Base-by-base conservation (phyloP, 2,113 vertebrate species). In the Xenopus laevis region DNA sequence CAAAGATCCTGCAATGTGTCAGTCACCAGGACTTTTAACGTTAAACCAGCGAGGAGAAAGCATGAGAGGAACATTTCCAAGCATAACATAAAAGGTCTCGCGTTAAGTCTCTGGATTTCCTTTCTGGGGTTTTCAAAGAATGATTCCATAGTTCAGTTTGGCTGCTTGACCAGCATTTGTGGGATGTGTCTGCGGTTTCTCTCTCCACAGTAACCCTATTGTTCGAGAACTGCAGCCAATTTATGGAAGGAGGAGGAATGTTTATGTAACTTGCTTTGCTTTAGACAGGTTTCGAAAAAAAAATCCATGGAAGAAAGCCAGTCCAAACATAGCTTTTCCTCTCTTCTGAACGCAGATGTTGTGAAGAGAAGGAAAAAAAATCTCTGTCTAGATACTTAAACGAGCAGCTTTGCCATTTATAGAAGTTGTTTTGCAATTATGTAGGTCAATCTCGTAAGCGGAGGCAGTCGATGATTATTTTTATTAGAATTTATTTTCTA, bases 331-430 rank as follows among this genome's bases (percentile, higher is more conserved):
- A 84, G 85, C 83, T 91, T 90, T 89, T 91, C 90, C 89, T 91
- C 87, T 88, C 91, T 89, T 91, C 89, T 91, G 89, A 89, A 90
- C 88, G 89, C 89, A 92, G 90, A 91, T 91, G 90, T 88, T 88
- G 89, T 82, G 59, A 77, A 40, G 7, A 77, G 82, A 85, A 83
- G 84, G 72, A 79, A 82, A 75, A 83, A 85, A 83, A 84, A 72
- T 72, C 79, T 84, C 85, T 79, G 80, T 87, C 84, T 89, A 79
- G 65, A 0, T 6, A 4, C 82, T 84, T 82, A 81, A 73, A 73
- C 77, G 79, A 83, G 80, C 81, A 85, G 79, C 78, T 71, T 78
- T 87, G 86, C 85, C 85, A 83, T 84, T 84, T 91, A 87, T 90
- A 89, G 87, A 85, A 80, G 74, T 77, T 77, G 74, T 77, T 77